Base-by-base conservation (phyloP, 2,113 vertebrate genomes). In the Morone saxatilis region DNA sequence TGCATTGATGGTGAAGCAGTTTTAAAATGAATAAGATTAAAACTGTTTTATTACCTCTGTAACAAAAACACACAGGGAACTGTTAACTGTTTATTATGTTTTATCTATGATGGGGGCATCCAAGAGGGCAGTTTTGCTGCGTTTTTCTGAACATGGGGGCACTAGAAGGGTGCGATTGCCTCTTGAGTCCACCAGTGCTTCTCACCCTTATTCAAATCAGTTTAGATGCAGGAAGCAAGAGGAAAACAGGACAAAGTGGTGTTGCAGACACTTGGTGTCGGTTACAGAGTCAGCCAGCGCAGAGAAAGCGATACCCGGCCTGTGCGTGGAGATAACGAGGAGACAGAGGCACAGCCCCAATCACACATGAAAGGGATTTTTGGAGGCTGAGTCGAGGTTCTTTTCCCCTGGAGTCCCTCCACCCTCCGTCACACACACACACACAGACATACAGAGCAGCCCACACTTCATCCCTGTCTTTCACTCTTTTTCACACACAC, bases 341-440 rank as follows among this genome's bases (percentile, higher is more conserved):
- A 92, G 89, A 86, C 88, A 67, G 84, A 78, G 56, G 76, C 79
- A 56, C 74, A 68, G 75, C 68, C 78, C 75, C 82, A 87, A 76
- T 83, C 86, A 36, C 86, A 90, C 88, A 90, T 92, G 81, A 93
- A 93, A 92, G 87, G 81, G 83, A 83, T 88, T 89, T 91, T 71
- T 81, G 51, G 82, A 87, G 87, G 76, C 78, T 89, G 86, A 84
- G 67, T 70, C 11, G 73, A 82, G 83, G 68, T 57, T 90, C 84
- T 71, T 71, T 63, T 69, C 80, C 90, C 85, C 89, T 59, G n/a
- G 85, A 89, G 86, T 80, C 80, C 38, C 72, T 66, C 78, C 80
- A 65, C 71, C 72, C 78, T 78, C 70, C 0, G 4, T 67, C 80
- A 2, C 72, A 1, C 76, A 59, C 70, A 67, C 83, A 78, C 43